These are phyloP conservation scores for Gisinianus flammeolus DNA, from an alignment of 2,888 invertebrate species.

Conservation along the genomic window DNA sequence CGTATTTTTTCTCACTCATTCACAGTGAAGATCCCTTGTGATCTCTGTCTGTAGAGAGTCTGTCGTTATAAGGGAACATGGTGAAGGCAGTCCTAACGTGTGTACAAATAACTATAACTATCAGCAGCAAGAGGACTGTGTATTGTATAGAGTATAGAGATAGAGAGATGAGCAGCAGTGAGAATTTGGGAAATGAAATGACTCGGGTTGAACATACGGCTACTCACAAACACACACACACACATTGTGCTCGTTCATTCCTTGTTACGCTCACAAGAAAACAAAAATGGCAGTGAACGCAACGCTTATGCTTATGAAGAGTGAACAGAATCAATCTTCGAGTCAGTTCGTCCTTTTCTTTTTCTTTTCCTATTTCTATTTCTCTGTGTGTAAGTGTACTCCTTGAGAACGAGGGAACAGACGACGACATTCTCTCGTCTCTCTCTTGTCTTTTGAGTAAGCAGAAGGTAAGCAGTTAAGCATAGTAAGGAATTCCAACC, in stretches of 20 bases:
- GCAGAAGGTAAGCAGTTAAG: conserved; percentile 8
- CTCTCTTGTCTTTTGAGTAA: no score
- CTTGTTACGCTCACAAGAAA: no score
- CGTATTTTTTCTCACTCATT: not conserved
- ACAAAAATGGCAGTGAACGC: not conserved
- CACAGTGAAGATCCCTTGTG: not conserved
- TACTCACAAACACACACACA: no score
- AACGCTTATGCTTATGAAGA: not conserved
- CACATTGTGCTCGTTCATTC: no score
- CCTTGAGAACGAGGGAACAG: not conserved
- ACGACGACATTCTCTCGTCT: not conserved
- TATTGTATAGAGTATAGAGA: not conserved
- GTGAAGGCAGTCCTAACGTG: no score
- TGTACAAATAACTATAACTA: no score
- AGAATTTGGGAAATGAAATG: not conserved
- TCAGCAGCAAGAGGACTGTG: no score
- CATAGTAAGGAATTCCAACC: conserved; percentile 24
- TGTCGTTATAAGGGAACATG: no score
- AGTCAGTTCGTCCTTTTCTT: conserved; percentile 33
- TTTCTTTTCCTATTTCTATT: no score
- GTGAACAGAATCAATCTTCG: conserved; percentile 46
- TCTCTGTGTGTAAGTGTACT: not conserved
- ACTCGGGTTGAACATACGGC: not conserved
- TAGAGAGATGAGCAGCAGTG: not conserved
- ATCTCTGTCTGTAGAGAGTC: no score